phyloP scores from a whole-genome alignment of 2,797 vertebrate species.

The Phrynocephalus vlangalii region DNA sequence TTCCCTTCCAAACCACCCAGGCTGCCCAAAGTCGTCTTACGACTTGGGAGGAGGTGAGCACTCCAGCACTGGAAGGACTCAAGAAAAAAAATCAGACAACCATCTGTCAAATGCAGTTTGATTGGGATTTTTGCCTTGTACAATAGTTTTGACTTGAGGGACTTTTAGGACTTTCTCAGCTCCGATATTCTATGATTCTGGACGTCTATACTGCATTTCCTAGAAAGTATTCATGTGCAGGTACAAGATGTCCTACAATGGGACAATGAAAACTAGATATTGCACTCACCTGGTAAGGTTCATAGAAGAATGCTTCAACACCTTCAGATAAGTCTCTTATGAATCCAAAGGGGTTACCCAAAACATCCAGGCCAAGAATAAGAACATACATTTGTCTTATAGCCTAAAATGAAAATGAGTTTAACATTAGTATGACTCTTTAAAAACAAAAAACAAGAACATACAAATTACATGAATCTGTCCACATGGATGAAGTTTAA shows the following conservation, averaged over 20 bases:
- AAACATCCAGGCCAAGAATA: slow-evolving; percentile 95
- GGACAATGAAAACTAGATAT: background rate
- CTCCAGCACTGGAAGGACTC: too few species aligned
- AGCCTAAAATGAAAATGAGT: slow-evolving; percentile 82
- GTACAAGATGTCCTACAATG: background rate
- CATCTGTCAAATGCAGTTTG: too few species aligned
- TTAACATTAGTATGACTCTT: background rate
- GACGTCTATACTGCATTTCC: background rate
- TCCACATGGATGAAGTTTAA: background rate
- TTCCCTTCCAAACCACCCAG: too few species aligned
- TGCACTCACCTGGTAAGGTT: slow-evolving; percentile 92
- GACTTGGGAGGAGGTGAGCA: too few species aligned
- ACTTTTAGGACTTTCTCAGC: too few species aligned
- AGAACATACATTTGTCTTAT: slow-evolving; percentile 99
- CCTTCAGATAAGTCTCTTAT: slow-evolving; percentile 96
- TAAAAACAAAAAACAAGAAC: background rate
- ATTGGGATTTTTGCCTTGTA: too few species aligned
- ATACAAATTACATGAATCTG: background rate
- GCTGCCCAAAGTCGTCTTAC: too few species aligned
- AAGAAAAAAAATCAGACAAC: too few species aligned
- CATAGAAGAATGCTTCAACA: slow-evolving; percentile 98
- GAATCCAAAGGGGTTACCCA: slow-evolving; percentile 97
- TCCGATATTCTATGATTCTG: too few species aligned
- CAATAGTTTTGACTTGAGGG: too few species aligned
- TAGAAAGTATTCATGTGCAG: background rate